Base-by-base conservation (phyloP, 30 jellyfish, hydroid and myxozoan species). In the Euphysa ruthae region DNA sequence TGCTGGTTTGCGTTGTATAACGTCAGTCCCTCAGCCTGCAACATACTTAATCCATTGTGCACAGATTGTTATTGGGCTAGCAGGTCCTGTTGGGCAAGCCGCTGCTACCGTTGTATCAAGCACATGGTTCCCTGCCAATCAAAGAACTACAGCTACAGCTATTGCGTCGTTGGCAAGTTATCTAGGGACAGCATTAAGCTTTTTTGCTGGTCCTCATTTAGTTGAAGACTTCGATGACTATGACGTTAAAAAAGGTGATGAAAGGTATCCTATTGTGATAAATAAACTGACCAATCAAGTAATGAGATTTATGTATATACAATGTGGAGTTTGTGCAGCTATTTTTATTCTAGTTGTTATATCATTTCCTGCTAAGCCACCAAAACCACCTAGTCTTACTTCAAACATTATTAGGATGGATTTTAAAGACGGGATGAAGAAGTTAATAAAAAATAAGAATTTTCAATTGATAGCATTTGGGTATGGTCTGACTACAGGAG, bases 91-190 rank as follows among this genome's bases (percentile, higher is more conserved):
- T 15, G 95, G 82, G 21, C 98, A 90, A 44, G 61, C 95, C 42
- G 92, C 98, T 12, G 98, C 95, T 3, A 90, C 98, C 5, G 93
- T 74, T 23, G 62, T 90, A 44, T 90, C 98, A 5, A 78, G 95
- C 56, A 82, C 95, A 43, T 90, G 98, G 98, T 90, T 90, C 69
- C 98, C 98, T 0, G 79, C 98, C 24, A 72, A 90, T 13, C 98
- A 90, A 43, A 55, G 98, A 20, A 90, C 98, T 21, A 81, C 95
- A 3, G 98, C 98, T 23, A 90, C 98, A 8, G 98, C 98, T 31
- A 66, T 90, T 8, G 94, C 95, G 1, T 90, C 98, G 3, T 75
- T 90, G 18, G 95, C 98, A 3, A 56, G 91, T 3, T 90, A 90
- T 50, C 63, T 83, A 32, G 98, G 98, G 34, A 90, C 98, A 13